phyloP scores from a whole-genome alignment of 2,113 vertebrate species.

The Fulmarus glacialis region DNA sequence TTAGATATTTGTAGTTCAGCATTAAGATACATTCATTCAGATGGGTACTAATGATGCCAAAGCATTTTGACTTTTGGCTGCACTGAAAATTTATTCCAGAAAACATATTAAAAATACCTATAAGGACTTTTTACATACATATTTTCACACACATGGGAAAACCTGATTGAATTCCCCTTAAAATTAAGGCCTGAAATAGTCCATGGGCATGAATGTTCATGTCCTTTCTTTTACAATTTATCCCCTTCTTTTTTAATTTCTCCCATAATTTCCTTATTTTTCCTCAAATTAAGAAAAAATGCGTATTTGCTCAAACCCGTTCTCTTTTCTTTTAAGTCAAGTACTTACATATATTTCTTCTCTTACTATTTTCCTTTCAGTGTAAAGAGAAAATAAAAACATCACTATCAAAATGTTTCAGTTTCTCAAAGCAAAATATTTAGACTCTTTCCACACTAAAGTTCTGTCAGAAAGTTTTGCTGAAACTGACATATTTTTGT shows the following conservation, averaged over 20 bases:
- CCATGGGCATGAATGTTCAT: neutral
- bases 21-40: neutral
- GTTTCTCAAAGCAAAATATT: neutral
- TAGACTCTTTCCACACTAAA: neutral
- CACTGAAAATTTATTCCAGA: neutral
- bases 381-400: neutral
- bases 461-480: neutral
- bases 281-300: neutral
- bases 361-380: neutral
- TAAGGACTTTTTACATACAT: neutral
- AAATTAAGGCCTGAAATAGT: neutral
- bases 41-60: neutral
- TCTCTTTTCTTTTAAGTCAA: neutral
- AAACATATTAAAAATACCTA: neutral
- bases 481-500: neutral
- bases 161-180: neutral
- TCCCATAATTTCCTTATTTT: neutral
- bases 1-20: neutral
- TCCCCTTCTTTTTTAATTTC: neutral
- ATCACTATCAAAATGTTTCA: neutral
- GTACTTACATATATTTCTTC: neutral
- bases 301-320: neutral
- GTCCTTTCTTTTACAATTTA: neutral
- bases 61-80: neutral
- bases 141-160: neutral